These are phyloP conservation scores for Rhynchotus rufescens DNA, from an alignment of 2,797 vertebrate species.

Conservation along the genomic window DNA sequence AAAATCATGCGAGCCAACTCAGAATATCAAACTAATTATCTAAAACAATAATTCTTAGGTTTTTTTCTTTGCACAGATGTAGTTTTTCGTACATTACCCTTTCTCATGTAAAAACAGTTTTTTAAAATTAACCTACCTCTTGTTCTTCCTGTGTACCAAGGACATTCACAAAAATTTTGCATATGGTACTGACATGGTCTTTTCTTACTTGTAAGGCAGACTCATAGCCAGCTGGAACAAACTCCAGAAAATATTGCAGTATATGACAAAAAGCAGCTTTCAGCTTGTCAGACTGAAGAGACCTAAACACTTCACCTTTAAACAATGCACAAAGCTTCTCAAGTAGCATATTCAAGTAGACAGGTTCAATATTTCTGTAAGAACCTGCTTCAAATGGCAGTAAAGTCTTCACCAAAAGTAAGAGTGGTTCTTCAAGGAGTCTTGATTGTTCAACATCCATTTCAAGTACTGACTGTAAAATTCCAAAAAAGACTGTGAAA, in stretches of 20 bases:
- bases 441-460: conserved; percentile 70
- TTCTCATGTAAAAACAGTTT: not conserved
- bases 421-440: conserved; percentile 84
- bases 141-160: conserved; percentile 86
- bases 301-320: conserved; percentile 75
- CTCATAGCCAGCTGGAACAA: conserved; percentile 87
- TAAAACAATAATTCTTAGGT: not conserved
- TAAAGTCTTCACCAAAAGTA: conserved; percentile 83
- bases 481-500: conserved; percentile 86
- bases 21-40: not conserved
- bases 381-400: conserved; percentile 81
- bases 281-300: conserved; percentile 81
- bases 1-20: not conserved
- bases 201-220: conserved; percentile 84
- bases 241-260: conserved; percentile 87
- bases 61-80: not conserved
- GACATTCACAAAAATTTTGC: conserved; percentile 81
- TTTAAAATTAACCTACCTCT: conserved; percentile 81
- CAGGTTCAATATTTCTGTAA: conserved; percentile 83
- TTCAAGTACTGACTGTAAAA: conserved; percentile 81
- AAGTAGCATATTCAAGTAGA: conserved; percentile 89
- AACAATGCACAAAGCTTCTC: conserved; percentile 86
- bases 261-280: conserved; percentile 86
- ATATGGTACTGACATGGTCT: conserved; percentile 83
- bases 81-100: not conserved